A percentile compares a stretch with the other conserved stretches of the same genome.
These are phyloP conservation scores for Pseudotriccus pelzelni DNA, from an alignment of 2,797 vertebrate species.

Conservation along the genomic window DNA sequence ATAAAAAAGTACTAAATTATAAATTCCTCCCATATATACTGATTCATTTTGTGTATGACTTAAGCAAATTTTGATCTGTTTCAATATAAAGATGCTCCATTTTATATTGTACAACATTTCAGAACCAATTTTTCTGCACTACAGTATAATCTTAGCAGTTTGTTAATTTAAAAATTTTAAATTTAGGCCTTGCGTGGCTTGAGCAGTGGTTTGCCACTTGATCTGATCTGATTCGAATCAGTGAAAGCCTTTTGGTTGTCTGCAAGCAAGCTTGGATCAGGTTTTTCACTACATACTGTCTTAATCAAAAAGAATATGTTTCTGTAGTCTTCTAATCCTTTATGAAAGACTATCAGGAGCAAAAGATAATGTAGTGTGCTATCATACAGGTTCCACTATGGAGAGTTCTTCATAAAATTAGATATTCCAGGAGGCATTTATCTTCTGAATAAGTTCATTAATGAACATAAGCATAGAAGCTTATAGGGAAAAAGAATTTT, in stretches of 20 bases:
- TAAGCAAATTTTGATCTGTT: constrained; percentile 2
- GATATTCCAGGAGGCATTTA: neutral
- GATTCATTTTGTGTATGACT: constrained; percentile 68
- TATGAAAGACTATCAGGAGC: neutral
- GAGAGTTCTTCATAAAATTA: neutral
- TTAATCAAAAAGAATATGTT: neutral
- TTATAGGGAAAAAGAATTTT: neutral
- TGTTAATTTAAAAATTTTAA: neutral
- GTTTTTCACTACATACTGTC: neutral
- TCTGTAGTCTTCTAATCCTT: neutral
- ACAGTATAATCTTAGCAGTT: neutral
- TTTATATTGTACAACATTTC: constrained; percentile 1
- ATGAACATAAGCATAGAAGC: neutral
- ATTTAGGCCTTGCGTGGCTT: neutral
- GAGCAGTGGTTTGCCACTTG: neutral
- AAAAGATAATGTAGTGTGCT: neutral
- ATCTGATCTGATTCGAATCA: neutral
- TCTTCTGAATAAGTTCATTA: neutral
- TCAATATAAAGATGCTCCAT: neutral
- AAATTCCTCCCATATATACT: constrained; percentile 73
- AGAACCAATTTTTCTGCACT: neutral
- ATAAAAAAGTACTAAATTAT: constrained; percentile 72
- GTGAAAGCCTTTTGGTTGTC: neutral
- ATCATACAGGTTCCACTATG: neutral
- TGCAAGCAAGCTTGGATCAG: neutral